Conservation (phyloP, 37 sponge, comb jelly and placozoan species). For the Ianthella basta region DNA sequence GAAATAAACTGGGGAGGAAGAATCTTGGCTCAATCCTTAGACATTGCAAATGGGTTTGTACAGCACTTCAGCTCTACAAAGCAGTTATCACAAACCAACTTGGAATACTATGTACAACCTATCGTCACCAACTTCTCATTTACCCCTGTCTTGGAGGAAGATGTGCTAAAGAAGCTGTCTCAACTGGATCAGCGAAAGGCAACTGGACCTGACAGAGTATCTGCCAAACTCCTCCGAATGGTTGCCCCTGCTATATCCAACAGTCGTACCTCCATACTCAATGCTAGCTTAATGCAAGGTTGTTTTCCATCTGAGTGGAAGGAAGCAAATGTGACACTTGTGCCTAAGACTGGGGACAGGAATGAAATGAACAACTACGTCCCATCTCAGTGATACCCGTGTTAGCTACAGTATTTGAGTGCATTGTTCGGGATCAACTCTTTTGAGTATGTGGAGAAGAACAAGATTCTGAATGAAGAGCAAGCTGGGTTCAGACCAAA, state of each 20-base stretch:
- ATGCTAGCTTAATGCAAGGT: conserved; percentile 10
- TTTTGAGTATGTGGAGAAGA: conserved; percentile 11
- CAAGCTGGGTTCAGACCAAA: conserved; percentile 40
- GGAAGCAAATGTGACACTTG: conserved; percentile 15
- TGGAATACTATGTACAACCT: background rate
- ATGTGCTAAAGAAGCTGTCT: conserved; percentile 23
- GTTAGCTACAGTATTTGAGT: conserved; percentile 33
- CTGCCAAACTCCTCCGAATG: conserved; percentile 12
- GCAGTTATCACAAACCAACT: background rate
- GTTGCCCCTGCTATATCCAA: background rate
- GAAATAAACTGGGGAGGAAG: conserved; percentile 1
- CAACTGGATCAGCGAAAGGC: background rate
- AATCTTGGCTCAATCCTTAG: background rate
- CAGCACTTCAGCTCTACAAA: background rate
- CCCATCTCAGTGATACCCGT: conserved; percentile 45
- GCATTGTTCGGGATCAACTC: conserved; percentile 29
- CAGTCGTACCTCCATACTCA: background rate
- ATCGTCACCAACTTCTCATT: background rate
- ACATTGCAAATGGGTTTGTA: background rate
- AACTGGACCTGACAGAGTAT: background rate
- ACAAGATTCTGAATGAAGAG: conserved; percentile 1
- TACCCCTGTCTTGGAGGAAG: background rate
- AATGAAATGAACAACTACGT: conserved; percentile 25
- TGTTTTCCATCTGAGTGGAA: conserved; percentile 38
- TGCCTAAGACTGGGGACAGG: conserved; percentile 13